Evolutionary conservation across 2,797 vertebrate species (phyloP).

Genomic region (Gambusia yucatana): DNA sequence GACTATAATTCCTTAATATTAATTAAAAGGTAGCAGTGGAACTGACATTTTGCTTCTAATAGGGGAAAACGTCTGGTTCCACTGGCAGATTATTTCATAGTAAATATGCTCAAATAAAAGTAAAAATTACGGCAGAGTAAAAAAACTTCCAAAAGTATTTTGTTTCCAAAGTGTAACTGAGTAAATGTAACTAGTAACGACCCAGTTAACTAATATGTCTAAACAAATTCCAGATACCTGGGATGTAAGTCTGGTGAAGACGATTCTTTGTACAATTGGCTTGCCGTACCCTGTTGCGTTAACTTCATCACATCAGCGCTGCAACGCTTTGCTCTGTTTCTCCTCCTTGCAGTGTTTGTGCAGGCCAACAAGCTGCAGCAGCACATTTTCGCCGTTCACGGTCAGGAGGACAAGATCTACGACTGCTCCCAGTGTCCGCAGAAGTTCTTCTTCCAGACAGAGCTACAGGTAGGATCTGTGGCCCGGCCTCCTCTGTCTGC

Average conservation of each 20-base stretch:
- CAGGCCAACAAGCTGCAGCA: conserved; percentile 99
- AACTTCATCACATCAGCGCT: background rate
- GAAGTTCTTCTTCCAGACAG: conserved; percentile 99
- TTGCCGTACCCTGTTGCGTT: background rate
- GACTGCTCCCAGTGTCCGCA: conserved; percentile 98
- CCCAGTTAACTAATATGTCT: background rate
- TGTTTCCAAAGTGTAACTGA: no score
- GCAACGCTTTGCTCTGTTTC: conserved; percentile 10
- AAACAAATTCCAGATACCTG: background rate
- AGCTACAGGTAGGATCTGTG: conserved; percentile 90
- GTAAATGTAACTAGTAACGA: background rate
- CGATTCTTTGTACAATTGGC: background rate
- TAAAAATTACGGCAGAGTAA: no score
- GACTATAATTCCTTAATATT: no score
- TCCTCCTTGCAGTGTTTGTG: conserved; percentile 86
- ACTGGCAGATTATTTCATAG: no score
- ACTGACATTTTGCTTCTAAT: no score
- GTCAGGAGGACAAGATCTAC: conserved; percentile 99
- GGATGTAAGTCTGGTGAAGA: background rate
- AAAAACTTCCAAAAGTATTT: no score
- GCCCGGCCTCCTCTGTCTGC: background rate
- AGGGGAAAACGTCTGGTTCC: no score
- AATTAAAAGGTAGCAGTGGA: no score
- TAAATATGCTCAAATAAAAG: no score
- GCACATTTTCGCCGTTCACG: conserved; percentile 97